Percentiles rank a stretch among this genome's conserved stretches.
phyloP scores from a whole-genome alignment of 2,113 vertebrate genomes.

The Callorhinus ursinus region DNA sequence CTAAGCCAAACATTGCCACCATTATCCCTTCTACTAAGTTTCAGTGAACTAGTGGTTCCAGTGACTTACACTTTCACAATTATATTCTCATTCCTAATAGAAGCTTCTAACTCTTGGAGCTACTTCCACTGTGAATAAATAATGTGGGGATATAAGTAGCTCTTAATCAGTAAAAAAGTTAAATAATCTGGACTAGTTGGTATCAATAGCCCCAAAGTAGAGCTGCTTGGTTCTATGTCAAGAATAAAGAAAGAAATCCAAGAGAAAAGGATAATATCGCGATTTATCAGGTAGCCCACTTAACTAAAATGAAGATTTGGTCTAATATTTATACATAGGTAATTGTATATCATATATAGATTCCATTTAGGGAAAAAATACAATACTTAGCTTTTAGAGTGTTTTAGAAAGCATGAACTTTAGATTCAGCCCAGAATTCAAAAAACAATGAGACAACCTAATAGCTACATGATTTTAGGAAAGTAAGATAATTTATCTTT shows the following conservation, averaged over 20 bases:
- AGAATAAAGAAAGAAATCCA: conserved; percentile 21
- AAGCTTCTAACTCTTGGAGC: neutral
- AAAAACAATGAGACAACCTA: neutral
- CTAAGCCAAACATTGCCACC: neutral
- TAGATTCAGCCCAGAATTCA: neutral
- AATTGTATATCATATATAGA: neutral
- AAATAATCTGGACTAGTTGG: neutral
- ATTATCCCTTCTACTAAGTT: neutral
- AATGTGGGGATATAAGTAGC: neutral
- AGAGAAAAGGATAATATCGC: neutral
- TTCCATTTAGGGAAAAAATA: neutral
- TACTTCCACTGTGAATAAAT: neutral
- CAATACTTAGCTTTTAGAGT: conserved; percentile 1
- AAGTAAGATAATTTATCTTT: neutral
- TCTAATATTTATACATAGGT: neutral
- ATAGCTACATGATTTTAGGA: neutral
- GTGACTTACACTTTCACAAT: neutral
- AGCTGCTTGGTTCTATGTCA: neutral
- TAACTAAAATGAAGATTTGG: conserved; percentile 5
- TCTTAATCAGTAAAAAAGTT: conserved; percentile 21
- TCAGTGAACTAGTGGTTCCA: neutral
- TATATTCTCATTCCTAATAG: neutral
- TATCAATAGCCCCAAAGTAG: neutral
- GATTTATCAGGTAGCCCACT: neutral
- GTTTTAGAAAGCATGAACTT: conserved; percentile 22